Base-by-base conservation (phyloP, 2,797 vertebrate species). In the Pangasius krempfi region DNA sequence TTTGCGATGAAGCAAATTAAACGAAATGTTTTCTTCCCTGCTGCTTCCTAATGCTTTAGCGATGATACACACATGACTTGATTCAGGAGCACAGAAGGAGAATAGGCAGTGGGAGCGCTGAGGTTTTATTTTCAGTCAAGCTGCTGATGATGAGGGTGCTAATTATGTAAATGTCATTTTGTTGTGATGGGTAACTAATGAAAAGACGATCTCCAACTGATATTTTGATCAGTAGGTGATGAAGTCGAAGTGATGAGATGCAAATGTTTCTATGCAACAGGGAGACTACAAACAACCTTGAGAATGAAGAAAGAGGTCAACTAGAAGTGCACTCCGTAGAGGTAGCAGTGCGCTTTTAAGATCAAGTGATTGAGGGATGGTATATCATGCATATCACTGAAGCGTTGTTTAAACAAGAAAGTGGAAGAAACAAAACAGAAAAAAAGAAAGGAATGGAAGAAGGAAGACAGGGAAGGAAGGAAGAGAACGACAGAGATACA, bases 1-100 rank as follows among this genome's bases (percentile, higher is more conserved):
- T 92, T 89, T 89, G 92, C 91, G 90, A 92, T 91, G 92, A 88
- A 44, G 89, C 92, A 95, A 95, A 96, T 96, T 93, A 95, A 95
- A 94, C 88, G 89, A 92, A 93, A 93, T 91, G 88, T 89, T 93
- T 93, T 92, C 90, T 88, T 91, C 92, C 91, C 88, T 60, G 90
- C 92, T 88, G 92, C 90, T 92, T 52, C 86, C 81, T 91, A 89
- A 93, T 93, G 92, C 90, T n/a, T 18, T 4, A 91, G 82, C 37
- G 85, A 91, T 75, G 62, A 88, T 87, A 30, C 73, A 95, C 93
- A 95, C 93, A 95, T 94, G 95, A 92, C 89, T 83, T 5, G 60
- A 86, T 92, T 92, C n/a, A 60, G 90, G 91, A 93, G 93, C 87
- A 92, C 72, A 90, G 90, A 89, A 84, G 89, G 88, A 94, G 93